Evolutionary conservation across 2,888 invertebrate genomes (phyloP).

Genomic region (Cantharis rufa): DNA sequence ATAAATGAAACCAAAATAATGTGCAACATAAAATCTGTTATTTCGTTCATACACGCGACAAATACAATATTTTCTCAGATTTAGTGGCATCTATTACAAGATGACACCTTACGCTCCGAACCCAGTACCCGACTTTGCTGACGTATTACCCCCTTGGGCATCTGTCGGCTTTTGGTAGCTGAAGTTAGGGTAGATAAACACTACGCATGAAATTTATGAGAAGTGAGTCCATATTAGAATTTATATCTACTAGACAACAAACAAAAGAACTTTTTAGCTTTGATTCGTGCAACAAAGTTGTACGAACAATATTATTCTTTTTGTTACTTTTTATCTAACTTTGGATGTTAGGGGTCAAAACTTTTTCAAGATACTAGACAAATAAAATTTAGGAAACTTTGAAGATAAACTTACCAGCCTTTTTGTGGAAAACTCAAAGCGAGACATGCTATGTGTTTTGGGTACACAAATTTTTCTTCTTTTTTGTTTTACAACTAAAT

Average conservation of each 20-base stretch:
- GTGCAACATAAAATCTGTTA: slow-evolving; percentile 31
- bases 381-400: slow-evolving; percentile 21
- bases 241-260: slow-evolving; percentile 24
- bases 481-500: background rate
- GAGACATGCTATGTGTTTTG: background rate
- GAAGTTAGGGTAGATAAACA: slow-evolving; percentile 26
- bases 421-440: background rate
- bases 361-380: slow-evolving; percentile 19
- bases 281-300: background rate
- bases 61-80: slow-evolving; percentile 29
- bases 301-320: slow-evolving; percentile 22
- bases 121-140: slow-evolving; percentile 23
- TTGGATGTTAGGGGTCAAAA: slow-evolving; percentile 22
- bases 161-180: slow-evolving; percentile 24
- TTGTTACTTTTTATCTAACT: slow-evolving; percentile 22
- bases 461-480: background rate
- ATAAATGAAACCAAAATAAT: slow-evolving; percentile 19
- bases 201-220: slow-evolving; percentile 29
- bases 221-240: slow-evolving; percentile 29
- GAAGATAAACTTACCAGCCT: slow-evolving; percentile 13
- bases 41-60: slow-evolving; percentile 26
- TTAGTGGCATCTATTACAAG: slow-evolving; percentile 27
- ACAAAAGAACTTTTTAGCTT: slow-evolving; percentile 6
- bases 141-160: slow-evolving; percentile 25
- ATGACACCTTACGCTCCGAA: slow-evolving; percentile 26